Conservation (phyloP, 2,797 vertebrate genomes). For the Spea hammondii region DNA sequence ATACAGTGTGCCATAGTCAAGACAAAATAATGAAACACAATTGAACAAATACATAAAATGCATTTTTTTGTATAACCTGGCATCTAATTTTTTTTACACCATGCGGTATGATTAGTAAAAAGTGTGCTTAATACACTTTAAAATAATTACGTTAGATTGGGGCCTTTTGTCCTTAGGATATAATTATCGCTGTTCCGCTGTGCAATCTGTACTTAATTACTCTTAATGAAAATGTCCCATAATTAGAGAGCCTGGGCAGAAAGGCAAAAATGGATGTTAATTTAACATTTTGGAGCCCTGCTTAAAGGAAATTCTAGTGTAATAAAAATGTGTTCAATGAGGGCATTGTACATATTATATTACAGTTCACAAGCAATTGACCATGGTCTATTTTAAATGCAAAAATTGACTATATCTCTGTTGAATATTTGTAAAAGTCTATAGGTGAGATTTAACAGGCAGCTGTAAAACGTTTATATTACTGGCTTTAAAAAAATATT, state of each 20-base stretch:
- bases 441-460: background rate
- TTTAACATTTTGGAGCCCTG: conserved; percentile 19
- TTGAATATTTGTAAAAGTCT: background rate
- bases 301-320: conserved; percentile 9
- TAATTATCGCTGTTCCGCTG: conserved; percentile 57
- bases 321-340: conserved; percentile 13
- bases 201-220: conserved; percentile 57
- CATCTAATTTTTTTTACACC: background rate
- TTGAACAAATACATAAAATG: no score
- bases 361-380: conserved; percentile 2
- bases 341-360: conserved; percentile 5
- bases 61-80: no score
- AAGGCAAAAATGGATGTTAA: conserved; percentile 51
- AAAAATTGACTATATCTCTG: background rate
- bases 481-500: background rate
- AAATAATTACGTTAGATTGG: conserved; percentile 56
- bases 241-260: conserved; percentile 56
- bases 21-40: no score
- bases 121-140: conserved; percentile 48
- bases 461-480: background rate
- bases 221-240: conserved; percentile 57
- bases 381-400: background rate
- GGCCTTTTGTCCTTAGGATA: conserved; percentile 56
- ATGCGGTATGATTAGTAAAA: conserved; percentile 26
- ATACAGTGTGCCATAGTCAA: no score